Evolutionary conservation across 2,888 invertebrate species (phyloP).

Genomic region (Junonia oenone): DNA sequence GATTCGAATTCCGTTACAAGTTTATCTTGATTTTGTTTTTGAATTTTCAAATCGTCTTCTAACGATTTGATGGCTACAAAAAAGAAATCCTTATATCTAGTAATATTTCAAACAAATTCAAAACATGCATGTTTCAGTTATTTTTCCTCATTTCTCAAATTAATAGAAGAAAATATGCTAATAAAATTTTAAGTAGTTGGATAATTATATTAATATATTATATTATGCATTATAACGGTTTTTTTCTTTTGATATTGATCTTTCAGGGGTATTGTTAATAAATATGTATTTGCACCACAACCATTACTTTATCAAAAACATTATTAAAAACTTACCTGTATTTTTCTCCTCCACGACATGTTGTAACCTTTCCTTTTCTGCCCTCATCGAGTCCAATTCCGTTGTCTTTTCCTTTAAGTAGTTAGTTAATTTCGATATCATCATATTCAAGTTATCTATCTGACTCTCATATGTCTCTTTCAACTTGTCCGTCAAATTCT

Average conservation of each 20-base stretch:
- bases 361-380: conserved; percentile 47
- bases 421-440: conserved; percentile 51
- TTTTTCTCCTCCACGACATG: conserved; percentile 39
- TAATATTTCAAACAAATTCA: not conserved
- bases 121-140: too few relatives aligned
- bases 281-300: too few relatives aligned
- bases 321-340: conserved; percentile 37
- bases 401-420: conserved; percentile 54
- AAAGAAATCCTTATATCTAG: conserved; percentile 1
- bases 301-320: too few relatives aligned
- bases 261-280: too few relatives aligned
- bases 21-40: conserved; percentile 48
- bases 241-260: too few relatives aligned
- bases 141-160: too few relatives aligned
- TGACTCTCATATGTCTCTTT: conserved; percentile 54
- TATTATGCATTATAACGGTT: too few relatives aligned
- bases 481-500: conserved; percentile 51
- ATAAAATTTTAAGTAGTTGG: too few relatives aligned
- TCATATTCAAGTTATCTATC: conserved; percentile 53
- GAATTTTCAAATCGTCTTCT: conserved; percentile 45
- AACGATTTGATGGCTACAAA: conserved; percentile 45
- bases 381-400: conserved; percentile 44
- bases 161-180: too few relatives aligned
- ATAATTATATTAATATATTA: too few relatives aligned
- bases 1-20: conserved; percentile 53